Conservation (phyloP, 2,113 vertebrate genomes). For the Heterotis niloticus region DNA sequence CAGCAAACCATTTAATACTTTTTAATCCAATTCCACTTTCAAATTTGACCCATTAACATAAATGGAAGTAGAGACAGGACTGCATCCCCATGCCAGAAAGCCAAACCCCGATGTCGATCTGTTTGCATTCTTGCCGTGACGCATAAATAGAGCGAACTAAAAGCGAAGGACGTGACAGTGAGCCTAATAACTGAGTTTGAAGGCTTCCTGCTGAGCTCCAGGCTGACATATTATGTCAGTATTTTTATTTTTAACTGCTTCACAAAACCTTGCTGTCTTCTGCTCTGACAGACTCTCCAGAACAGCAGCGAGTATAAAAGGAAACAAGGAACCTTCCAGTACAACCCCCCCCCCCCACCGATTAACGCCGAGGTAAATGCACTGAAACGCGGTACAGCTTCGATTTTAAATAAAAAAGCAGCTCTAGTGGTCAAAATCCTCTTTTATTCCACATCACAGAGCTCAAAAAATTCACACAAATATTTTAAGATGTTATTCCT, state of each 20-base stretch:
- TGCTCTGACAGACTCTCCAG: too few relatives aligned
- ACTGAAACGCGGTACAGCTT: too few relatives aligned
- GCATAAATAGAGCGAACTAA: not conserved
- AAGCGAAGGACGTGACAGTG: constrained; percentile 6
- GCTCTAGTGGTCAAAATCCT: too few relatives aligned
- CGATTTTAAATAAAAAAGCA: too few relatives aligned
- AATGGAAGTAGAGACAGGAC: not conserved
- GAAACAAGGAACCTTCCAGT: not conserved
- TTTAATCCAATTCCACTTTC: not conserved
- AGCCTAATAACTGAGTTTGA: not conserved
- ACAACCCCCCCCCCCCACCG: too few relatives aligned
- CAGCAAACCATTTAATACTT: too few relatives aligned
- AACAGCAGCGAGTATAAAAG: not conserved
- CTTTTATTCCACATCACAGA: too few relatives aligned
- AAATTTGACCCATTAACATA: not conserved
- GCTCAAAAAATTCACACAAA: too few relatives aligned
- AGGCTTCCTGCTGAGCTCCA: not conserved
- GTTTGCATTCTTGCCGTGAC: not conserved
- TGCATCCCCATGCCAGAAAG: not conserved
- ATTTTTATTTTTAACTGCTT: not conserved
- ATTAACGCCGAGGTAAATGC: too few relatives aligned
- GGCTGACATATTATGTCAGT: not conserved
- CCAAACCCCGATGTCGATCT: not conserved
- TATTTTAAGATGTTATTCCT: too few relatives aligned
- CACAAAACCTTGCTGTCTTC: not conserved